Base-by-base conservation (phyloP, 2,113 vertebrate genomes). In the Dascyllus trimaculatus region DNA sequence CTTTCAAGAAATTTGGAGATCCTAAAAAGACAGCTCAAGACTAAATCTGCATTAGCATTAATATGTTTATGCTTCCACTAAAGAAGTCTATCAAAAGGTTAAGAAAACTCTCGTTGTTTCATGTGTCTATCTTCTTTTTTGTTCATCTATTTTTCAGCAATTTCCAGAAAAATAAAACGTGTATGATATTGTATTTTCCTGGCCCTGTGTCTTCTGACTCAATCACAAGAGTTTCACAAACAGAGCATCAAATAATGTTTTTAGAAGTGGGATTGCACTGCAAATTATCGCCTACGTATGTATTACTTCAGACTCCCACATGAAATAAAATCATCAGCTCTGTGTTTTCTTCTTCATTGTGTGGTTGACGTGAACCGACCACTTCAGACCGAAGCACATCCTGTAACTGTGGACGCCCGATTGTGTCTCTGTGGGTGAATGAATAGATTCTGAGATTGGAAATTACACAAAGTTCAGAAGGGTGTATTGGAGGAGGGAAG, bases 331-430 rank as follows among this genome's bases (percentile, higher is more conserved):
- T 74, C 66, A 57, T 35, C 57, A 57, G 38, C 25, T 25, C 38
- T 51, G 25, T 51, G 0, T 57, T 68, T 77, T 80, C 21, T 59
- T 58, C 17, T 74, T 71, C 14, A 13, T 35, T 70, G 73, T 58
- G 79, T 86, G 54, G 77, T 69, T 75, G 64, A 58, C 59, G 29
- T 22, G 62, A 75, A 80, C 45, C 5, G 75, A 60, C 43, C 67
- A 43, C 60, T 79, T 70, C 43, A 43, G 49, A 51, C 15, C 43
- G 0, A 66, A 69, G 53, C 64, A 49, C 66, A 46, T 56, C 71
- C 26, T 57, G 60, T 5, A 43, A 65, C 46, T 14, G 74, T 21
- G 21, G 32, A 61, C 15, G 19, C 40, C 59, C 35, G 10, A 49
- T 63, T 25, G 21, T 51, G 48, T 68, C 72, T 64, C 49, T 43